phyloP scores from a whole-genome alignment of 2,797 vertebrate species.

The Sebastes cheni region DNA sequence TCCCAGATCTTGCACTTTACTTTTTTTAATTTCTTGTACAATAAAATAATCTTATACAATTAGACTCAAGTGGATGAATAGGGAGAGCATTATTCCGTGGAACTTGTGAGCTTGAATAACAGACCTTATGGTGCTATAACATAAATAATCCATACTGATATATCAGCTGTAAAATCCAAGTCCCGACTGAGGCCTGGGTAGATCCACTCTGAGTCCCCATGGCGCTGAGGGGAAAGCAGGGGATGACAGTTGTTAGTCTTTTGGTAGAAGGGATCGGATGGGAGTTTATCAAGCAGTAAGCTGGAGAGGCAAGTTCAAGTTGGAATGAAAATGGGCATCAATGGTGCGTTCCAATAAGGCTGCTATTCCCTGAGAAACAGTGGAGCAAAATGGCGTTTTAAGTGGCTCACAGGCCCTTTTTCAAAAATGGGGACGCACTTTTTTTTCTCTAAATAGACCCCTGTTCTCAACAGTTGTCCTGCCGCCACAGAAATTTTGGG shows the following conservation, averaged over 20 bases:
- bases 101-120: background rate
- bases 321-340: constrained; percentile 35
- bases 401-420: constrained; percentile 44
- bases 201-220: background rate
- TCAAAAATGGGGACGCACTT: constrained; percentile 10
- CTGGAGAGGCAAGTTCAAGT: constrained; percentile 24
- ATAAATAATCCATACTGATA: background rate
- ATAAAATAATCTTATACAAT: background rate
- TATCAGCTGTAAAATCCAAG: background rate
- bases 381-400: constrained; percentile 64
- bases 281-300: constrained; percentile 42
- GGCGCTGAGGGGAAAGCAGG: background rate
- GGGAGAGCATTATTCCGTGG: background rate
- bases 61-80: background rate
- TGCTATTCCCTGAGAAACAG: constrained; percentile 30
- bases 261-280: constrained; percentile 27
- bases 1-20: background rate
- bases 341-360: constrained; percentile 34
- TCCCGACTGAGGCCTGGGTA: background rate
- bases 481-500: background rate
- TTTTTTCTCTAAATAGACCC: background rate
- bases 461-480: background rate
- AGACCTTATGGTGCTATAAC: background rate
- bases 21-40: background rate
- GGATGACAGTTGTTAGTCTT: constrained; percentile 1